Conservation (phyloP, 2,888 invertebrate genomes). For the Andrena chrysosceles region DNA sequence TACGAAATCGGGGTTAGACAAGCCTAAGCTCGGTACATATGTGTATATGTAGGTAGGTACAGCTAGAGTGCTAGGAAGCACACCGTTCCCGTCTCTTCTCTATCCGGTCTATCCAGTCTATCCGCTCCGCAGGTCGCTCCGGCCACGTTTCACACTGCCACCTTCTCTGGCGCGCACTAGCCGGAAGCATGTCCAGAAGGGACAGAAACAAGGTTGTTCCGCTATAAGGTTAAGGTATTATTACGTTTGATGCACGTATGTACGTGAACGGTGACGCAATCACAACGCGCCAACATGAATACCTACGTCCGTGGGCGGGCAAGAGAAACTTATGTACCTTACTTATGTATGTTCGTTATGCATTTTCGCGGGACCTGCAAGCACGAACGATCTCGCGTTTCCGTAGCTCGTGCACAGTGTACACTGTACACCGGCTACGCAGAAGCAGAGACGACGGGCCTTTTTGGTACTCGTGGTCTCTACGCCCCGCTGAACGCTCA, state of each 20-base stretch:
- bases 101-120: constrained; percentile 19
- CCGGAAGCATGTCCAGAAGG: constrained; percentile 55
- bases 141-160: constrained; percentile 10
- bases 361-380: constrained; percentile 31
- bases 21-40: constrained; percentile 55
- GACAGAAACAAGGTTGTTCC: constrained; percentile 48
- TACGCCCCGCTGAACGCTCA: constrained; percentile 41
- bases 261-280: constrained; percentile 4
- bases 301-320: neutral
- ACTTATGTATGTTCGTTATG: constrained; percentile 46
- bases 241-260: constrained; percentile 40
- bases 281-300: neutral
- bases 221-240: constrained; percentile 29
- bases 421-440: constrained; percentile 23
- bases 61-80: constrained; percentile 18
- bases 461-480: constrained; percentile 51
- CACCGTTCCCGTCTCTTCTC: constrained; percentile 8
- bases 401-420: neutral
- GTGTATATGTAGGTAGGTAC: too few species aligned
- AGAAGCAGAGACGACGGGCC: constrained; percentile 29
- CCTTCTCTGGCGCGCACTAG: neutral
- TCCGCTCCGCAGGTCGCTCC: constrained; percentile 10
- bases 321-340: constrained; percentile 2
- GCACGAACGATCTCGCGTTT: constrained; percentile 28
- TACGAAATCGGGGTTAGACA: constrained; percentile 65